phyloP scores from a whole-genome alignment of 53 echinoderm and acorn worm species.

The Echinometra lucunter region DNA sequence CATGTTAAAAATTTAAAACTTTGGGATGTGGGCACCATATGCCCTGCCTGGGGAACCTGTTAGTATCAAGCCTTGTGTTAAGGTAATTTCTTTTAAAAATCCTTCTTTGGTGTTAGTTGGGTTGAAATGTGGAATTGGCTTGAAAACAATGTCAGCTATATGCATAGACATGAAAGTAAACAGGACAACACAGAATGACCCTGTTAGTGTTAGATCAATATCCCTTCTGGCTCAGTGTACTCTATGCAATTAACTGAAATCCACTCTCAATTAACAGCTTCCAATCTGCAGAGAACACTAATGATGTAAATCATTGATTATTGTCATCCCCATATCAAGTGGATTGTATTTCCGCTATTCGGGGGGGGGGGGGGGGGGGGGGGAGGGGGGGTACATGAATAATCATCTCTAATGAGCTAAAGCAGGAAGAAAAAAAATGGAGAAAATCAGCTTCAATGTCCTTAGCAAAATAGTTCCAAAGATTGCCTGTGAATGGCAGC shows the following conservation, averaged over 20 bases:
- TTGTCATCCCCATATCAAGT: not conserved
- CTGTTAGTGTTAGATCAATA: slow-evolving; percentile 30
- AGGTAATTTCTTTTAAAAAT: too few relatives aligned
- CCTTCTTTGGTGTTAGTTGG: not conserved
- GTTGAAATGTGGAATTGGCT: not conserved
- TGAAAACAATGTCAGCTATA: not conserved
- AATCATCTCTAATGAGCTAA: not conserved
- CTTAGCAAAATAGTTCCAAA: not conserved
- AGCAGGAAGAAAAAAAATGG: not conserved
- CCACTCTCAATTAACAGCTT: slow-evolving; percentile 29
- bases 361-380: not conserved
- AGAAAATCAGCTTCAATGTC: not conserved
- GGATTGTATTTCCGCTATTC: not conserved
- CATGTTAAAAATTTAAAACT: too few relatives aligned
- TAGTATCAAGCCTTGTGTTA: not conserved
- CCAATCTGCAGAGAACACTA: not conserved
- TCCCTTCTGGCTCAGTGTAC: slow-evolving; percentile 10
- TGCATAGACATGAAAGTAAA: not conserved
- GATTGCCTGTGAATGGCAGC: not conserved
- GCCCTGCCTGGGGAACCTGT: too few relatives aligned
- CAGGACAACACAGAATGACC: not conserved
- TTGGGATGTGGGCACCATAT: too few relatives aligned
- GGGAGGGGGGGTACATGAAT: not conserved
- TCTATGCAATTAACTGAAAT: slow-evolving; percentile 23
- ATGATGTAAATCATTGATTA: not conserved